Conservation (phyloP, 1,140 invertebrate species). For the Trachelipus rathkii region DNA sequence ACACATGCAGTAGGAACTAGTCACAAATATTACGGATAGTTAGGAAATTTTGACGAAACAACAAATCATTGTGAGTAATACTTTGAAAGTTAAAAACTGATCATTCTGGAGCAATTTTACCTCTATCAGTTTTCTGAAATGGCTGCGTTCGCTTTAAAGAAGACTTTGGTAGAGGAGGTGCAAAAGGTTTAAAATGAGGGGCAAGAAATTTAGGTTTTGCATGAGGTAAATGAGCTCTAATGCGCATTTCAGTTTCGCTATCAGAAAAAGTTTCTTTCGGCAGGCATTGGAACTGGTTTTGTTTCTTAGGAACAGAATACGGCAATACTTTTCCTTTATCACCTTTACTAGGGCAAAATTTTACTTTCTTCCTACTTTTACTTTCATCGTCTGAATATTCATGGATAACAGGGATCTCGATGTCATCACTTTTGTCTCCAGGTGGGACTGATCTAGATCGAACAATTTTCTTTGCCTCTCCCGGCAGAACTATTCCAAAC, state of each 20-base stretch:
- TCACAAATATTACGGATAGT: too few species aligned
- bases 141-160: conserved; percentile 29
- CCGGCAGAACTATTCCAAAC: conserved; percentile 68
- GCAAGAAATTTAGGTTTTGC: conserved; percentile 2
- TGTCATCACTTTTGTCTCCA: conserved; percentile 54
- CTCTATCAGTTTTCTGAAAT: conserved; percentile 17
- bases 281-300: conserved; percentile 54
- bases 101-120: not conserved
- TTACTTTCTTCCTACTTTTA: conserved; percentile 26
- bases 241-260: conserved; percentile 53
- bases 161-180: conserved; percentile 33
- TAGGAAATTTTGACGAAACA: too few species aligned
- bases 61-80: too few species aligned
- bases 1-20: too few species aligned
- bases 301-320: conserved; percentile 51
- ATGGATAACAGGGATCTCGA: conserved; percentile 62
- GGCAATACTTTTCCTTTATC: conserved; percentile 42
- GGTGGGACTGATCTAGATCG: not conserved
- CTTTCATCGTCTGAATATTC: conserved; percentile 53
- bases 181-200: conserved; percentile 32
- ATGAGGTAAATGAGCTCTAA: not conserved
- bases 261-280: conserved; percentile 64
- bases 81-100: too few species aligned
- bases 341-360: conserved; percentile 32
- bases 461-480: conserved; percentile 53